phyloP scores from a whole-genome alignment of 2,888 invertebrate species.

The Deilephila elpenor region DNA sequence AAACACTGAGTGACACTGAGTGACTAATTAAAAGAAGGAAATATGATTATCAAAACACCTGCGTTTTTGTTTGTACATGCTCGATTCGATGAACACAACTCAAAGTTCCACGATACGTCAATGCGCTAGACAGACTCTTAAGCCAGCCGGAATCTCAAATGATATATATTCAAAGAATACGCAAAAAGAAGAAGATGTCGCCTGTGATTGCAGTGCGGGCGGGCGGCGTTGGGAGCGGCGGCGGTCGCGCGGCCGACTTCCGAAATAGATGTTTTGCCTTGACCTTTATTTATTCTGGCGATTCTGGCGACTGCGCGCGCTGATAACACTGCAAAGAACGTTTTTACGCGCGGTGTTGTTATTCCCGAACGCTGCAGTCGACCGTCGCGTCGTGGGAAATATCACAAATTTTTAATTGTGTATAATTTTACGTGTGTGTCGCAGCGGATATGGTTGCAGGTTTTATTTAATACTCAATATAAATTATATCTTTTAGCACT shows the following conservation, averaged over 20 bases:
- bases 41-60: too few relatives aligned
- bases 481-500: too few relatives aligned
- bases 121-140: too few relatives aligned
- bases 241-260: conserved; percentile 27
- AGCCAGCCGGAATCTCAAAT: background rate
- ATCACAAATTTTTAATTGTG: background rate
- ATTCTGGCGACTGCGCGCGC: conserved; percentile 19
- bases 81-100: too few relatives aligned
- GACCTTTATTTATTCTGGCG: conserved; percentile 46
- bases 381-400: background rate
- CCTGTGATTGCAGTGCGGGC: conserved; percentile 16
- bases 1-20: too few relatives aligned
- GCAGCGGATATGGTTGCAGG: too few relatives aligned
- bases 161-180: too few relatives aligned
- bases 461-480: too few relatives aligned
- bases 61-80: too few relatives aligned
- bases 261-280: conserved; percentile 40
- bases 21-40: too few relatives aligned
- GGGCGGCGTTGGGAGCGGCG: conserved; percentile 14
- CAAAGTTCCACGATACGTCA: too few relatives aligned
- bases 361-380: background rate
- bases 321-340: conserved; percentile 18
- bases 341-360: background rate
- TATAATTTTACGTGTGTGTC: background rate
- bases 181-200: background rate